Evolutionary conservation across 2,888 invertebrate species (phyloP).

Genomic region (Lomographa bimaculata): DNA sequence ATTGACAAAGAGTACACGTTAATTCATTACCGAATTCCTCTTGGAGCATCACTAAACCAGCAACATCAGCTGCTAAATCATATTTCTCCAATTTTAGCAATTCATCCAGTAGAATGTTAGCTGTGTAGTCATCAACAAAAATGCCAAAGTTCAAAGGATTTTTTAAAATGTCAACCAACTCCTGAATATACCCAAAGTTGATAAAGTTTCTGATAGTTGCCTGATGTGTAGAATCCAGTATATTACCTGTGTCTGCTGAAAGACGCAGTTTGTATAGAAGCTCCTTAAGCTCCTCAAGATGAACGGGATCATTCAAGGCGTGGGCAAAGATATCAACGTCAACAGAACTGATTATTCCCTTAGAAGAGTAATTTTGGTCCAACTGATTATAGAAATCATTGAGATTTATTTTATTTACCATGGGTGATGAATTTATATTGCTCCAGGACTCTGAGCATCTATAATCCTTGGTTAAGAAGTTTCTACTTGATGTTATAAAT

Average conservation of each 20-base stretch:
- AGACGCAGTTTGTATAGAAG: constrained; percentile 88
- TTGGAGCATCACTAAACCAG: constrained; percentile 92
- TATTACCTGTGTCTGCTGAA: constrained; percentile 87
- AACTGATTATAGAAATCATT: constrained; percentile 88
- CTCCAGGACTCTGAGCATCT: constrained; percentile 89
- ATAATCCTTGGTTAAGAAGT: constrained; percentile 88
- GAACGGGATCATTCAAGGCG: constrained; percentile 78
- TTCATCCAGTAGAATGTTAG: constrained; percentile 91
- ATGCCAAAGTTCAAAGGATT: constrained; percentile 95
- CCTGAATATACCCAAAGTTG: constrained; percentile 80
- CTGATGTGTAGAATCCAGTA: constrained; percentile 91
- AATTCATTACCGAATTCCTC: constrained; percentile 92
- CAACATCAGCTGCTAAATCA: constrained; percentile 89
- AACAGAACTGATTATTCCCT: constrained; percentile 87
- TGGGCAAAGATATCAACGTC: constrained; percentile 94
- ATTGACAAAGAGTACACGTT: constrained; percentile 86
- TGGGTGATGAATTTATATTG: constrained; percentile 82
- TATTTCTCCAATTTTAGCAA: constrained; percentile 88
- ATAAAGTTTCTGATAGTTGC: constrained; percentile 88
- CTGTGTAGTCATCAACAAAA: constrained; percentile 92
- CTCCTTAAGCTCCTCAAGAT: constrained; percentile 89
- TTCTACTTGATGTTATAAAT: constrained; percentile 51
- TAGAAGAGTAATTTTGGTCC: constrained; percentile 85
- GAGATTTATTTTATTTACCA: constrained; percentile 85
- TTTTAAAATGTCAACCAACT: constrained; percentile 88